A percentile compares a stretch with the other conserved stretches of the same genome.
phyloP scores from a whole-genome alignment of 2,888 invertebrate species.

The Nasonovia ribisnigri region DNA sequence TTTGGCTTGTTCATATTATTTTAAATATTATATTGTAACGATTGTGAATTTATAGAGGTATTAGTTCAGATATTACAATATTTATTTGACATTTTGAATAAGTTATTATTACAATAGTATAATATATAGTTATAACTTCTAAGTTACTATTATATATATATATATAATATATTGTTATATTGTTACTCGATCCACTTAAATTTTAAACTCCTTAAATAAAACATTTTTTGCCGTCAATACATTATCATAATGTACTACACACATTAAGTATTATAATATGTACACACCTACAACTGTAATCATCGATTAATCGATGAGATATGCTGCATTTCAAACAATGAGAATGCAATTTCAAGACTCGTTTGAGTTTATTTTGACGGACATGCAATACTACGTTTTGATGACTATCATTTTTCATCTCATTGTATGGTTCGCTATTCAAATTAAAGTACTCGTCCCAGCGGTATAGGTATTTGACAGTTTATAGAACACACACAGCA shows the following conservation, averaged over 20 bases:
- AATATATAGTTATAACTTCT: background rate
- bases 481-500: background rate
- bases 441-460: background rate
- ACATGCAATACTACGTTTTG: background rate
- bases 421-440: background rate
- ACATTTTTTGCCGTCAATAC: background rate
- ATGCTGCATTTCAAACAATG: background rate
- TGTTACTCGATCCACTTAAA: background rate
- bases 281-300: background rate
- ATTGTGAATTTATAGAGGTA: background rate
- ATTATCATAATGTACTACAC: background rate
- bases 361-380: background rate
- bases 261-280: background rate
- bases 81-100: background rate
- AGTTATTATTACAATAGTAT: background rate
- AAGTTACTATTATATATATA: background rate
- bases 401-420: background rate
- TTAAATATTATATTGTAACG: background rate
- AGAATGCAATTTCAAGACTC: background rate
- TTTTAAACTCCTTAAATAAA: background rate
- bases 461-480: background rate
- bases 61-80: background rate
- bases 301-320: background rate
- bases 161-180: background rate
- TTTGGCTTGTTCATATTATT: background rate